Conservation (phyloP, 2,888 invertebrate genomes). For the Plusia festucae region DNA sequence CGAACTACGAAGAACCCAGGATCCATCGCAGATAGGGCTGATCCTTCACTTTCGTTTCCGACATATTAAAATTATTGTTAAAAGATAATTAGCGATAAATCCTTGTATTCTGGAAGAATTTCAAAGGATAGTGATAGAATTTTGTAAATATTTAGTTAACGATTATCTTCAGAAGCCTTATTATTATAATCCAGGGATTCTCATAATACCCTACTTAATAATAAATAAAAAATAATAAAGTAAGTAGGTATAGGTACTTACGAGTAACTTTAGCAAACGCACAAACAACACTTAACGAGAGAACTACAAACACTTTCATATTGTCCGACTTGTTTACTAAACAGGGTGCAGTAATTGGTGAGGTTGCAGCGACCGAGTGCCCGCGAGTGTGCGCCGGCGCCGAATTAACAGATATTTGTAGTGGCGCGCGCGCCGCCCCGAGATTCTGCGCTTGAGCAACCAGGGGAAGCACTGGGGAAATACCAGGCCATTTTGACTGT, state of each 20-base stretch:
- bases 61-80: too few relatives aligned
- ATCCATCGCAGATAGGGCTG: too few relatives aligned
- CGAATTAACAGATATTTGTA: slow-evolving; percentile 83
- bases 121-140: too few relatives aligned
- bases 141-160: too few relatives aligned
- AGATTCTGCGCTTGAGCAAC: slow-evolving; percentile 58
- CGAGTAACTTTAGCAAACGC: slow-evolving; percentile 79
- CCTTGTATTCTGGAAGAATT: too few relatives aligned
- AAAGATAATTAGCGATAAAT: too few relatives aligned
- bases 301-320: slow-evolving; percentile 76
- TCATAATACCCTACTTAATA: too few relatives aligned
- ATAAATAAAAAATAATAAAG: too few relatives aligned
- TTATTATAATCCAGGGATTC: too few relatives aligned
- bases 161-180: too few relatives aligned
- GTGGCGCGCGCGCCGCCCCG: slow-evolving; percentile 65
- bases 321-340: slow-evolving; percentile 45
- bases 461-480: slow-evolving; percentile 54
- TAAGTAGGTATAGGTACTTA: slow-evolving; percentile 74
- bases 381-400: slow-evolving; percentile 77
- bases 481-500: slow-evolving; percentile 12
- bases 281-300: slow-evolving; percentile 69
- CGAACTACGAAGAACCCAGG: too few relatives aligned
- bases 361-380: slow-evolving; percentile 67
- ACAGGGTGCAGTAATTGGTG: slow-evolving; percentile 50
- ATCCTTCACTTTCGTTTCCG: too few relatives aligned